phyloP scores from a whole-genome alignment of 2,888 invertebrate species.

The Lithophane ornitopus region DNA sequence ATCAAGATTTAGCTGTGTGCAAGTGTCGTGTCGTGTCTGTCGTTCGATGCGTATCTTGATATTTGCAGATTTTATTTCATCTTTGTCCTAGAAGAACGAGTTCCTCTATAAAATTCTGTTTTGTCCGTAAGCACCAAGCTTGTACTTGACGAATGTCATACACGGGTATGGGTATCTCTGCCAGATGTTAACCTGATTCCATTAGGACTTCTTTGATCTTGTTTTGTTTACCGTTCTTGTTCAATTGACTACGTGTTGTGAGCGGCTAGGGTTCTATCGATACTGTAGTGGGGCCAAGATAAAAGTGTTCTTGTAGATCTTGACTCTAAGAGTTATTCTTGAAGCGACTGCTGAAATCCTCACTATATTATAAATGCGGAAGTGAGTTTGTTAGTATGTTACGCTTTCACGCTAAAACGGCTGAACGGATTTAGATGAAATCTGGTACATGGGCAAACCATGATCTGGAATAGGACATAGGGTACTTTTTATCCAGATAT shows the following conservation, averaged over 20 bases:
- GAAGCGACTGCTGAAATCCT: not conserved
- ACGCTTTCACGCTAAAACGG: no score
- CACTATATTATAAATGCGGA: no score
- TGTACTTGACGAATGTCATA: not conserved
- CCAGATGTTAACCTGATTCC: constrained; percentile 22
- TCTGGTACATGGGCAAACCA: no score
- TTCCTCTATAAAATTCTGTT: not conserved
- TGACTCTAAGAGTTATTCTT: not conserved
- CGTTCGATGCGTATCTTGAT: not conserved
- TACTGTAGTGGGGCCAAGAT: not conserved
- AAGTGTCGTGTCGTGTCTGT: not conserved
- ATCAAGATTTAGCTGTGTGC: not conserved
- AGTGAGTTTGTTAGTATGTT: no score
- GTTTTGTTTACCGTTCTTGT: constrained; percentile 27
- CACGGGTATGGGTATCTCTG: constrained; percentile 2
- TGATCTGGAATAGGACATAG: no score
- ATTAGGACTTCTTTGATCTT: constrained; percentile 34
- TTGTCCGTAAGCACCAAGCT: not conserved
- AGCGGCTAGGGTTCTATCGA: not conserved
- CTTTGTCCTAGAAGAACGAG: not conserved
- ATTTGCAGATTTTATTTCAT: not conserved
- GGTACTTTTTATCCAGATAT: no score
- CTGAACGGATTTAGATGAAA: no score
- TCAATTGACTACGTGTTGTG: not conserved
- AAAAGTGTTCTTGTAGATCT: not conserved